These are phyloP conservation scores for Myrmecophaga tridactyla DNA, from an alignment of 2,113 vertebrate genomes.

Conservation along the genomic window DNA sequence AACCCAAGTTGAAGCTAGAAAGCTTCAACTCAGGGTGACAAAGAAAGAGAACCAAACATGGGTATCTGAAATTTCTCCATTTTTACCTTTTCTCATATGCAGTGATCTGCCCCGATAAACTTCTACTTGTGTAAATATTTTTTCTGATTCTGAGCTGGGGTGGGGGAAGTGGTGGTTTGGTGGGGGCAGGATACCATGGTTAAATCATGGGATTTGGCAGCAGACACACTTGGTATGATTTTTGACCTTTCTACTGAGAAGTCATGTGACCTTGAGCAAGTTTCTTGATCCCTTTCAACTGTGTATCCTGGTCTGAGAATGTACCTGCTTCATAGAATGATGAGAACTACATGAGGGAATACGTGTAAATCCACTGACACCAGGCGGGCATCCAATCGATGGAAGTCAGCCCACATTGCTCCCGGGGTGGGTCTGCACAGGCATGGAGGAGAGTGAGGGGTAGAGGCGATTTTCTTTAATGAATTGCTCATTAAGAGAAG, in stretches of 20 bases:
- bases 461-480: neutral
- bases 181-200: neutral
- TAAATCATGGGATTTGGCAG: neutral
- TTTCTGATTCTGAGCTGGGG: neutral
- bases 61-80: neutral
- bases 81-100: neutral
- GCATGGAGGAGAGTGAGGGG: neutral
- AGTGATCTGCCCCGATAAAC: neutral
- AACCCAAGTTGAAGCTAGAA: neutral
- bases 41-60: neutral
- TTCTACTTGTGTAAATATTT: neutral
- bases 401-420: neutral
- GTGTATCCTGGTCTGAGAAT: neutral
- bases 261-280: neutral
- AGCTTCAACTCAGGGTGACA: neutral
- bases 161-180: neutral
- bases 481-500: constrained; percentile 11
- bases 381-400: neutral
- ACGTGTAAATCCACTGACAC: too few species aligned
- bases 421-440: neutral
- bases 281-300: neutral
- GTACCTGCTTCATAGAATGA: neutral
- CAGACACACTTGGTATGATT: neutral
- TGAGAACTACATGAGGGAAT: neutral
- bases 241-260: neutral